phyloP scores from a whole-genome alignment of 1,140 invertebrate genomes.

The Neotoxoptera formosana region DNA sequence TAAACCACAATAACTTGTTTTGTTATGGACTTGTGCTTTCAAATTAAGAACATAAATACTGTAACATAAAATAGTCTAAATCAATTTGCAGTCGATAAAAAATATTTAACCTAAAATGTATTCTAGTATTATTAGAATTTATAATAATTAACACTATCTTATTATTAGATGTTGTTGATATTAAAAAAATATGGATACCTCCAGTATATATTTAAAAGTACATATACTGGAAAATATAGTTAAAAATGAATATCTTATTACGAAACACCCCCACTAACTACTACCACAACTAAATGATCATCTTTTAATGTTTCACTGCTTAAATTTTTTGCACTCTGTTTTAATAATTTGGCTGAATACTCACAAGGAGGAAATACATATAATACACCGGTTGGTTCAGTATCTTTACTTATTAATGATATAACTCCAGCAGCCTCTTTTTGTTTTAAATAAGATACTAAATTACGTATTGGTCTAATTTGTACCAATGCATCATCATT shows the following conservation, averaged over 20 bases:
- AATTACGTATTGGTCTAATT: conserved; percentile 87
- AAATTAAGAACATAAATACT: conserved; percentile 21
- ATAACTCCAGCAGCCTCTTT: conserved; percentile 98
- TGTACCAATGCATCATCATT: conserved; percentile 84
- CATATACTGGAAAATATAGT: background rate
- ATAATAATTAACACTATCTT: background rate
- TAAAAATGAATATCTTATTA: conserved; percentile 67
- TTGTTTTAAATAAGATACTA: conserved; percentile 95
- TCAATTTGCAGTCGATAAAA: background rate
- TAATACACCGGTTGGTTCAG: conserved; percentile 86
- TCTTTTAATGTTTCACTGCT: conserved; percentile 89
- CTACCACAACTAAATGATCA: conserved; percentile 94
- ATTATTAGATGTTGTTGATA: background rate
- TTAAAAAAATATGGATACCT: background rate
- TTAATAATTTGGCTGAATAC: conserved; percentile 89
- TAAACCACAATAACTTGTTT: conserved; percentile 10
- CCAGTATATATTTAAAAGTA: background rate
- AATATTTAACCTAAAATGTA: conserved; percentile 22
- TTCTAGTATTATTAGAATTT: background rate
- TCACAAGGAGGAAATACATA: conserved; percentile 95
- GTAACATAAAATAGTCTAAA: background rate
- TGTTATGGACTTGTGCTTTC: background rate
- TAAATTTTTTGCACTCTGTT: conserved; percentile 86
- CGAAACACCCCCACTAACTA: conserved; percentile 81
- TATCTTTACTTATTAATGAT: conserved; percentile 86